Base-by-base conservation (phyloP, 1,140 invertebrate genomes). In the Bombus consobrinus region DNA sequence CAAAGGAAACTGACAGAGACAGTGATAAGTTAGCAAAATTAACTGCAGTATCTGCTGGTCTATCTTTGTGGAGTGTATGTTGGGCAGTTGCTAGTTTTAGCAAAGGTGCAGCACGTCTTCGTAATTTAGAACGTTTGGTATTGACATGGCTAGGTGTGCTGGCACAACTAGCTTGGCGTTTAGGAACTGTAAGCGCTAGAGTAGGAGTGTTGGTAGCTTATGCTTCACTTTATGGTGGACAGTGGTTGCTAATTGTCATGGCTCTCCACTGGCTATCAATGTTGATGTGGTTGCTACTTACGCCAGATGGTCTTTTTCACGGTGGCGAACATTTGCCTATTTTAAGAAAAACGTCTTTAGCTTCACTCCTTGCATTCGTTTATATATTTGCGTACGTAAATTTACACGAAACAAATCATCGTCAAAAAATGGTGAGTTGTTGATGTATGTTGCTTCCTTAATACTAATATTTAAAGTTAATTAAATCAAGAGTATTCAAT, bases 371-470 rank as follows among this genome's bases (percentile, higher is more conserved):
- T 62, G 98, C 98, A 0, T 98, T 97, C 92, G 97, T 98, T 37
- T 98, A 99, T 94, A 96, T 98, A 34, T 98, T 99, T 93, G 98
- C 98, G n/a, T 99, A 98, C 92, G 96, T 99, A 66, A 98, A 99
- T 95, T 95, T 99, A 71, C 97, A 98, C 86, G 97, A 98, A 89
- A 96, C 97, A 13, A 97, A 97, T 94, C 96, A 98, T 89, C 94
- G 97, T 72, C 97, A 97, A 90, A 98, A 98, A 95, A 98, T 98
- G 97, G 96, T 86, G n/a, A 68, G 34, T 39, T n/a, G 69, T 72
- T n/a, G 69, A 34, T 43, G n/a, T 41, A 43, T 32, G 10, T 81
- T 62, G 25, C 6, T 25, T 25, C 39, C 22, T 22, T 64, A 32
- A 32, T 22, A 5, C 0, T 32, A 32, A 18, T 64, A 5, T 39